These are phyloP conservation scores for Columbina picui DNA, from an alignment of 2,113 vertebrate species.

Conservation along the genomic window DNA sequence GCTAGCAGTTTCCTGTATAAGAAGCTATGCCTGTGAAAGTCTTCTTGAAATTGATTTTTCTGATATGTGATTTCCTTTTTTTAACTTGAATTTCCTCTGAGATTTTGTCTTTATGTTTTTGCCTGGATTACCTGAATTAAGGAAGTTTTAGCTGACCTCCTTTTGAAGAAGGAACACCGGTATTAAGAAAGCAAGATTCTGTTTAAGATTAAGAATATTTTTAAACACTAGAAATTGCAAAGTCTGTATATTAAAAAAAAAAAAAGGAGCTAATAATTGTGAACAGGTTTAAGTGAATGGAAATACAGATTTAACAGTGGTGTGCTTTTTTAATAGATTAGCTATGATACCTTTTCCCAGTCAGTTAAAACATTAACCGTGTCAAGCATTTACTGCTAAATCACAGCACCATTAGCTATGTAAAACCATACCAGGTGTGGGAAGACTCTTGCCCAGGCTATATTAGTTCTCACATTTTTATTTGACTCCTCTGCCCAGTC, in stretches of 20 bases:
- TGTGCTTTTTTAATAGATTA: not conserved
- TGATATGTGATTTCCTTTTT: not conserved
- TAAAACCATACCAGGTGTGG: not conserved
- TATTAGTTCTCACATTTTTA: not conserved
- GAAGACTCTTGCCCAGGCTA: not conserved
- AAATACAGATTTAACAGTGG: not conserved
- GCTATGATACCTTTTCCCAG: not conserved
- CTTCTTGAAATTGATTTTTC: constrained; percentile 5
- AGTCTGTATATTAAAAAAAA: not conserved
- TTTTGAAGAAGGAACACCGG: not conserved
- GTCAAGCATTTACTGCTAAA: not conserved
- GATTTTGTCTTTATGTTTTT: not conserved
- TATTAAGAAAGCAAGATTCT: not conserved
- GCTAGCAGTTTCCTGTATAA: not conserved
- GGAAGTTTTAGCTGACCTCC: not conserved
- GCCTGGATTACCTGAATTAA: not conserved
- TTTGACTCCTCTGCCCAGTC: not conserved
- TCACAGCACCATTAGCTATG: not conserved
- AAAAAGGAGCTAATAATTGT: not conserved
- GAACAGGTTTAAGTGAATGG: not conserved
- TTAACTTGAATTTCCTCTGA: constrained; percentile 6
- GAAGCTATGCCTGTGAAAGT: not conserved
- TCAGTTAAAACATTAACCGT: not conserved
- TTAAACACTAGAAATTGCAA: no score
- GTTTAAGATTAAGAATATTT: no score